Evolutionary conservation across 2,888 invertebrate genomes (phyloP).

Genomic region (Spilosoma lubricipeda): DNA sequence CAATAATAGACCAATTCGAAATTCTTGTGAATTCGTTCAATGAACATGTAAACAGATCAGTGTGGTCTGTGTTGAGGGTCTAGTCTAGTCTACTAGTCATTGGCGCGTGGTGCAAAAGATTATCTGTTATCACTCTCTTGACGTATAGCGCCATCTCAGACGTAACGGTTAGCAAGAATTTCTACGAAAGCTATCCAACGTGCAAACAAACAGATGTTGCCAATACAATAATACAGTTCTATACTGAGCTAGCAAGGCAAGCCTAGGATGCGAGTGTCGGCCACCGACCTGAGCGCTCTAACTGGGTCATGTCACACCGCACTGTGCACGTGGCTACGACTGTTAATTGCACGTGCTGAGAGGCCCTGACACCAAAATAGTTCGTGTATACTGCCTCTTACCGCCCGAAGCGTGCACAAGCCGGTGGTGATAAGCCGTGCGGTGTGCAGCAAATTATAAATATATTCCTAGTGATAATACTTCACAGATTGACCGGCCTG

Average conservation of each 20-base stretch:
- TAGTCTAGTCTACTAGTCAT: too few species aligned
- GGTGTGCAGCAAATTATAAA: neutral
- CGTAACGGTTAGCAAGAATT: neutral
- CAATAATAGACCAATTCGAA: too few species aligned
- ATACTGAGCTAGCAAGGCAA: conserved; percentile 15
- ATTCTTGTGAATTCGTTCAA: too few species aligned
- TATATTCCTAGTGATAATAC: neutral
- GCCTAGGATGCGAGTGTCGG: conserved; percentile 26
- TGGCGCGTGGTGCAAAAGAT: too few species aligned
- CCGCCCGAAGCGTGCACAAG: neutral
- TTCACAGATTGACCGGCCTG: too few species aligned
- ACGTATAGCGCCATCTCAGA: neutral
- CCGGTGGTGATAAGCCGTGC: neutral
- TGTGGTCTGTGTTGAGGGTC: too few species aligned
- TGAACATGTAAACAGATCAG: too few species aligned
- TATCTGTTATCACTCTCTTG: neutral
- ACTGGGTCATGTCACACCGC: conserved; percentile 30
- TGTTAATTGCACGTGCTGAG: conserved; percentile 45
- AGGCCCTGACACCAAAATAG: conserved; percentile 54
- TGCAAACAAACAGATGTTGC: neutral
- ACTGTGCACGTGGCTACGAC: conserved; percentile 52
- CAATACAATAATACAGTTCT: conserved; percentile 8
- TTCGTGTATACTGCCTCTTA: conserved; percentile 26
- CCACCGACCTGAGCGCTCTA: conserved; percentile 44
- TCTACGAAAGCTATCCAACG: neutral